These are phyloP conservation scores for Drosophila repleta DNA, from an alignment of 1,140 invertebrate species.

Conservation along the genomic window DNA sequence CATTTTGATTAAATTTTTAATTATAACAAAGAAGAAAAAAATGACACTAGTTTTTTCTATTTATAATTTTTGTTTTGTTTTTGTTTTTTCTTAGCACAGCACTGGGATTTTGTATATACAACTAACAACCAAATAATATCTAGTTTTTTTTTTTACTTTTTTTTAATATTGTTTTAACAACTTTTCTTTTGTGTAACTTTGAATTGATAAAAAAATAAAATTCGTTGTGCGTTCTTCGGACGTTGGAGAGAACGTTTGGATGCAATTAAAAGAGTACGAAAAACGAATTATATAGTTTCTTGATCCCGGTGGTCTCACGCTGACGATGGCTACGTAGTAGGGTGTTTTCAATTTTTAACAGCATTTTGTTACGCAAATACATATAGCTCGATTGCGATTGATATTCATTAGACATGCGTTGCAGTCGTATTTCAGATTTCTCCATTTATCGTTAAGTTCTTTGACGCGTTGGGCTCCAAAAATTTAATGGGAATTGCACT, in stretches of 20 bases:
- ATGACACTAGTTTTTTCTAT: conserved; percentile 20
- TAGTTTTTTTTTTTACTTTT: conserved; percentile 45
- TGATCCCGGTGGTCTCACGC: conserved; percentile 91
- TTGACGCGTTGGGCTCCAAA: conserved; percentile 30
- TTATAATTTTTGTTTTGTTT: conserved; percentile 25
- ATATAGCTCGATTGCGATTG: conserved; percentile 80
- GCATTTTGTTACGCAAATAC: conserved; percentile 85
- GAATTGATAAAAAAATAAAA: conserved; percentile 57
- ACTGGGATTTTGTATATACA: conserved; percentile 53
- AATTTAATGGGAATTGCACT: conserved; percentile 21
- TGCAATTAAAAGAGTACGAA: conserved; percentile 91
- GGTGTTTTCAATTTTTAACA: conserved; percentile 88
- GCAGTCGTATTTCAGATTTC: conserved; percentile 79
- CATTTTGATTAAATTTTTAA: conserved; percentile 60
- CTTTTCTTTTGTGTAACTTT: conserved; percentile 47
- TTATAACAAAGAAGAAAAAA: conserved; percentile 41
- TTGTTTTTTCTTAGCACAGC: conserved; percentile 59
- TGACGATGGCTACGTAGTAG: conserved; percentile 91
- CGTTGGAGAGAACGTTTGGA: background rate
- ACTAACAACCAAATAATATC: conserved; percentile 82
- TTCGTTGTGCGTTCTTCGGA: conserved; percentile 66
- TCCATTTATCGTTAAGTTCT: conserved; percentile 78
- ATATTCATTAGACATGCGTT: conserved; percentile 79
- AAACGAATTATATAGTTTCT: conserved; percentile 93
- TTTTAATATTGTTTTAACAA: conserved; percentile 24